Conservation (phyloP, 2,797 vertebrate species). For the Euthynnus affinis region DNA sequence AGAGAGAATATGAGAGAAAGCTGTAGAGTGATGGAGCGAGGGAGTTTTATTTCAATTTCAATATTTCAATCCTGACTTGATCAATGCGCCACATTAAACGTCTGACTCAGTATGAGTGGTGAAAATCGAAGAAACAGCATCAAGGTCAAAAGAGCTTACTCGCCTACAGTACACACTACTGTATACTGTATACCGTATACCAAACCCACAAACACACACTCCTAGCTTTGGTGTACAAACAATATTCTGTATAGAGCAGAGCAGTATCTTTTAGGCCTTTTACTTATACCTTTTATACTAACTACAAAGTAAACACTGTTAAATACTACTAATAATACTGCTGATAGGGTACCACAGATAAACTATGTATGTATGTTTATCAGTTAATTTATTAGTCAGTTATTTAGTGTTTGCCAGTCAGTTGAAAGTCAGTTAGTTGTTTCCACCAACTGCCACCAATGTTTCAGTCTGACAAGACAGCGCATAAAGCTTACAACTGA, state of each 20-base stretch:
- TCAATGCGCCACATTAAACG: conserved; percentile 57
- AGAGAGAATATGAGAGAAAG: conserved; percentile 8
- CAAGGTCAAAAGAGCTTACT: conserved; percentile 59
- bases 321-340: too few species aligned
- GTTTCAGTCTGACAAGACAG: too few species aligned
- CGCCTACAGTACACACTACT: background rate
- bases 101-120: conserved; percentile 48
- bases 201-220: conserved; percentile 19
- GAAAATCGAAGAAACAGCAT: conserved; percentile 51
- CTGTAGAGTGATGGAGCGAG: conserved; percentile 11
- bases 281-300: too few species aligned
- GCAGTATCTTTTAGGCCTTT: too few species aligned
- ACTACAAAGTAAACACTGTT: too few species aligned
- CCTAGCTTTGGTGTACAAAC: background rate
- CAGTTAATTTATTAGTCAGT: too few species aligned
- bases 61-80: conserved; percentile 50
- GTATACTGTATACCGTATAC: background rate
- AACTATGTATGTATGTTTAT: too few species aligned
- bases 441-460: too few species aligned
- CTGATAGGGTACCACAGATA: too few species aligned
- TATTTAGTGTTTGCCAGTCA: too few species aligned
- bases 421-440: too few species aligned
- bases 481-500: too few species aligned
- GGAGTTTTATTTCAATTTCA: conserved; percentile 52
- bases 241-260: background rate